phyloP scores from a whole-genome alignment of 1,140 invertebrate genomes.

The Drosophila teissieri region DNA sequence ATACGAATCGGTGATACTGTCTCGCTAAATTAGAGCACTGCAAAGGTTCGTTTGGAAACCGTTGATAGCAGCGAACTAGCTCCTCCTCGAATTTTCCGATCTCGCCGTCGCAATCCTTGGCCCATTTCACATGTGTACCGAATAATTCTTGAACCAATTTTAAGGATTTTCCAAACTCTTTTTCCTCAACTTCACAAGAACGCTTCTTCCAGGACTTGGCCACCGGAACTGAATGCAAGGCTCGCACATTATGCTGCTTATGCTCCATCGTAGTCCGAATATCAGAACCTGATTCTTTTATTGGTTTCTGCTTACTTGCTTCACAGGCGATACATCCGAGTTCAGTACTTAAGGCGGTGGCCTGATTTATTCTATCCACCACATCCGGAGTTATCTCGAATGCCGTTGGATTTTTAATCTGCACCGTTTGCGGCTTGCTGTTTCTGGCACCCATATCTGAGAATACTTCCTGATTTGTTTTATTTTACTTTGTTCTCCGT shows the following conservation, averaged over 20 bases:
- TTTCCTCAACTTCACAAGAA: conserved; percentile 55
- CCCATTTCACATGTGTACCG: conserved; percentile 46
- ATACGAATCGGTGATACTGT: conserved; percentile 58
- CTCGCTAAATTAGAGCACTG: conserved; percentile 56
- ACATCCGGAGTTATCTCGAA: conserved; percentile 64
- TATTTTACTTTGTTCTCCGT: background rate
- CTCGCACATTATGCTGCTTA: background rate
- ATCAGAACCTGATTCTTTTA: background rate
- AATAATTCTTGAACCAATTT: conserved; percentile 57
- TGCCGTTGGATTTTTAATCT: conserved; percentile 54
- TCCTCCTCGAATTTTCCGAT: conserved; percentile 47
- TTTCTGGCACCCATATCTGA: conserved; percentile 56
- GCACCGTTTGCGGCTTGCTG: conserved; percentile 64
- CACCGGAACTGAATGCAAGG: background rate
- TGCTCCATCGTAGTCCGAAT: background rate
- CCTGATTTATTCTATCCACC: conserved; percentile 55
- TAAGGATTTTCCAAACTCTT: conserved; percentile 56
- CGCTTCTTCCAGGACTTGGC: conserved; percentile 42
- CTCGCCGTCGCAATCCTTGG: conserved; percentile 40
- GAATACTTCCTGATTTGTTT: background rate
- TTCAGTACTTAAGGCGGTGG: background rate
- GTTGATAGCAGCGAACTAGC: conserved; percentile 51
- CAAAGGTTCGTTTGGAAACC: conserved; percentile 44
- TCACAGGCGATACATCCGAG: conserved; percentile 1
- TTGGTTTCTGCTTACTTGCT: background rate